Conservation (phyloP, 2,797 vertebrate genomes). For the Notamacropus eugenii region DNA sequence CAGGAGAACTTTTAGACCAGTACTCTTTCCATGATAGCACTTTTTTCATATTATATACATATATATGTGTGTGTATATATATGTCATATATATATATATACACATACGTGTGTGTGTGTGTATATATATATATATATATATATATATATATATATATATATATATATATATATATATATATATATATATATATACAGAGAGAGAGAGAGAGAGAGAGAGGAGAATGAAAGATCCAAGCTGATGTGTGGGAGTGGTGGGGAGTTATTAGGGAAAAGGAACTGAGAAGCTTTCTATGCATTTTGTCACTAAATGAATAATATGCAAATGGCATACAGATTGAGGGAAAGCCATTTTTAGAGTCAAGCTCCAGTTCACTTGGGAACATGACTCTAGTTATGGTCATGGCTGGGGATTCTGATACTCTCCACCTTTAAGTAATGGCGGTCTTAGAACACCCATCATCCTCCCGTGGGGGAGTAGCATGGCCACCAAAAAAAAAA, state of each 20-base stretch:
- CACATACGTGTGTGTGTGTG: not conserved
- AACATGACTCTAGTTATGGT: slow-evolving; percentile 4
- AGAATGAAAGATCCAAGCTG: not conserved
- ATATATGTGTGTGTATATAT: not conserved
- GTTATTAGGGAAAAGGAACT: slow-evolving; percentile 23
- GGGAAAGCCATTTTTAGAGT: slow-evolving; percentile 34
- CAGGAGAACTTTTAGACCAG: slow-evolving; percentile 30
- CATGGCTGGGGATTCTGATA: slow-evolving; percentile 11
- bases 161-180: not conserved
- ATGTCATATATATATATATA: not conserved
- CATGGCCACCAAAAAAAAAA: slow-evolving; percentile 6
- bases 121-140: not conserved
- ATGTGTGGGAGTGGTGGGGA: slow-evolving; percentile 11
- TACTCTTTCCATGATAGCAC: not conserved
- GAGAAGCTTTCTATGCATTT: slow-evolving; percentile 37
- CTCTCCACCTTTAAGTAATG: slow-evolving; percentile 7
- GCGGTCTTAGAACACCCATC: not conserved
- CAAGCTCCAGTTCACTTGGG: slow-evolving; percentile 23
- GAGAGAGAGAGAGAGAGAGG: not conserved
- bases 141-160: not conserved
- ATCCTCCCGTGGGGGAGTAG: not conserved
- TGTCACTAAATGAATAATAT: slow-evolving; percentile 46
- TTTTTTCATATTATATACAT: not conserved
- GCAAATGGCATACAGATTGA: slow-evolving; percentile 52
- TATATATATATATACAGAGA: slow-evolving; percentile 11